A percentile compares a stretch with the other conserved stretches of the same genome.
These are phyloP conservation scores for Zaprionus vittiger DNA, from an alignment of 1,140 invertebrate species.

Conservation along the genomic window DNA sequence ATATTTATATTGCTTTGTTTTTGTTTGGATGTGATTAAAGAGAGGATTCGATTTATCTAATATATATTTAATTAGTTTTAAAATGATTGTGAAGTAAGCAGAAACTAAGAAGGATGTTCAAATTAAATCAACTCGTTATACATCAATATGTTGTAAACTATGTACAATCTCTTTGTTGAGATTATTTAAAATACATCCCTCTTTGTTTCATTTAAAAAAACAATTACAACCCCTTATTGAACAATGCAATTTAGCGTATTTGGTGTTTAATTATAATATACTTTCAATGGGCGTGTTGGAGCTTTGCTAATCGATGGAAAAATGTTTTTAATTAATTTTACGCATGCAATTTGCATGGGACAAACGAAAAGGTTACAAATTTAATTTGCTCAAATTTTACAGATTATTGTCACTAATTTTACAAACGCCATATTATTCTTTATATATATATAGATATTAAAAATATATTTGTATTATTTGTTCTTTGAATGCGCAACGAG, in stretches of 20 bases:
- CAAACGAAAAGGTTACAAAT: conserved; percentile 50
- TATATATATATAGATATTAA: neutral
- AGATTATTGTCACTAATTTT: conserved; percentile 59
- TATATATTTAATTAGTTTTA: no score
- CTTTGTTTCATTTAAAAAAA: neutral
- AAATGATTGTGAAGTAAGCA: no score
- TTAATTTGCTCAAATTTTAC: conserved; percentile 44
- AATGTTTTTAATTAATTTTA: conserved; percentile 73
- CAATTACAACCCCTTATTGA: neutral
- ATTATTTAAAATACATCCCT: neutral
- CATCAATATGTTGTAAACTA: no score
- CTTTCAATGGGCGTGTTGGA: conserved; percentile 3
- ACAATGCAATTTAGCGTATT: neutral
- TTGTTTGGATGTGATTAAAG: neutral
- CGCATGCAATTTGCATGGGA: conserved; percentile 17
- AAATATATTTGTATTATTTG: conserved; percentile 1
- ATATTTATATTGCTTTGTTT: neutral
- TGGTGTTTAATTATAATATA: neutral
- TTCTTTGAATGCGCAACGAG: neutral
- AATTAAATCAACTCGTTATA: no score
- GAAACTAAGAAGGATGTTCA: no score
- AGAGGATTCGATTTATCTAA: neutral
- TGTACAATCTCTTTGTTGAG: no score
- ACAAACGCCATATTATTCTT: neutral
- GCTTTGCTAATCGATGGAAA: conserved; percentile 26